Percentiles rank a stretch among this genome's conserved stretches.
Conservation (phyloP, 2,797 vertebrate species). For the Ataeniobius toweri region DNA sequence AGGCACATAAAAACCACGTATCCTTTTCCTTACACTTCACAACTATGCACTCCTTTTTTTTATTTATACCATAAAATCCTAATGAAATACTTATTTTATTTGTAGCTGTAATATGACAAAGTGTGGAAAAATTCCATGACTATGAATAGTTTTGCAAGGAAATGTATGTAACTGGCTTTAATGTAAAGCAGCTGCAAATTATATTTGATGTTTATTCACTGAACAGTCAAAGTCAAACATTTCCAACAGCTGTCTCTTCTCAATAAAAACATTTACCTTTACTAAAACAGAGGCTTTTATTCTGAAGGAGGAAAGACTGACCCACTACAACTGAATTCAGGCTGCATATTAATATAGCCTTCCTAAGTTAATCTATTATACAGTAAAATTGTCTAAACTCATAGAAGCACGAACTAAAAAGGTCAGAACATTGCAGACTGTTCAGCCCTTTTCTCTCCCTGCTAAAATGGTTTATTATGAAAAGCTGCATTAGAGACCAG, state of each 20-base stretch:
- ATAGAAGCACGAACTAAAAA: constrained; percentile 30
- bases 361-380: constrained; percentile 28
- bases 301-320: not conserved
- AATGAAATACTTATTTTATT: no score
- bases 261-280: constrained; percentile 1
- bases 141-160: not conserved
- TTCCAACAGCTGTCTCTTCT: not conserved
- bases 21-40: not conserved
- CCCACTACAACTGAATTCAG: constrained; percentile 7
- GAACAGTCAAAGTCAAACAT: not conserved
- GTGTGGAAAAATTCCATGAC: no score
- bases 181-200: not conserved
- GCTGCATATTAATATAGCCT: constrained; percentile 7
- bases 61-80: not conserved
- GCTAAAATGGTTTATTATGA: constrained; percentile 31
- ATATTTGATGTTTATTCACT: not conserved
- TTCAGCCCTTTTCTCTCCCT: constrained; percentile 18
- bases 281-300: not conserved
- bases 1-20: no score
- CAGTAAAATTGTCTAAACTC: constrained; percentile 9
- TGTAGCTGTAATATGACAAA: no score
- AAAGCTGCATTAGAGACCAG: constrained; percentile 41
- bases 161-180: not conserved
- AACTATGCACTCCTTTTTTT: not conserved
- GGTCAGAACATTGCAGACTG: constrained; percentile 12